Conservation (phyloP, 2,113 vertebrate species). For the Misgurnus mizolepis region DNA sequence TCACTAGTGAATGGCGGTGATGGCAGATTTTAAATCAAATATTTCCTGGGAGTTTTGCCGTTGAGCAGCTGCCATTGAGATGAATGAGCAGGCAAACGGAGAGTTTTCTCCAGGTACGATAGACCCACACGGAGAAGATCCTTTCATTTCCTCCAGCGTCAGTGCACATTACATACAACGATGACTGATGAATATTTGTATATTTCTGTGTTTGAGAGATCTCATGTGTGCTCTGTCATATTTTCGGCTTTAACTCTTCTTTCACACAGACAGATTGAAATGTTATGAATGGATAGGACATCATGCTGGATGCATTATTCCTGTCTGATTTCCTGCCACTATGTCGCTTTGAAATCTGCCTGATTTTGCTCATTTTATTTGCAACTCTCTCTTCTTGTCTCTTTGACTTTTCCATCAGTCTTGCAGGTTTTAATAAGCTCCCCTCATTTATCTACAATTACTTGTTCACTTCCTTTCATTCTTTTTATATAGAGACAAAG, state of each 20-base stretch:
- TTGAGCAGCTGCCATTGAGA: slow-evolving; percentile 11
- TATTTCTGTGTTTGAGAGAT: slow-evolving; percentile 15
- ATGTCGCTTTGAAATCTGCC: background rate
- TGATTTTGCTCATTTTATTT: slow-evolving; percentile 15
- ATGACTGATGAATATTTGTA: background rate
- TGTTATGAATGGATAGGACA: slow-evolving; percentile 28
- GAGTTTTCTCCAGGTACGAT: no score
- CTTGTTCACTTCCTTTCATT: background rate
- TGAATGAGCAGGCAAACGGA: no score
- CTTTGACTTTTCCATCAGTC: background rate
- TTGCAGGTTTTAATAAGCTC: slow-evolving; percentile 2
- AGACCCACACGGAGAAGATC: background rate
- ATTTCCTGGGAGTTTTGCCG: background rate
- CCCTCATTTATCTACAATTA: background rate
- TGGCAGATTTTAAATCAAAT: no score
- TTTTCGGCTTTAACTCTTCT: slow-evolving; percentile 16
- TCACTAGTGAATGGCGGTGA: no score
- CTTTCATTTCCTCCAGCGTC: slow-evolving; percentile 28
- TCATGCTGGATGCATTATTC: background rate
- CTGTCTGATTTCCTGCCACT: background rate
- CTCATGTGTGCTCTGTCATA: slow-evolving; percentile 33
- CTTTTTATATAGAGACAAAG: background rate
- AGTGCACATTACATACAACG: background rate
- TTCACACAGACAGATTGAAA: slow-evolving; percentile 11
- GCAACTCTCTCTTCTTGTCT: background rate